Evolutionary conservation across 2,797 vertebrate species (phyloP), one percentile per base, ranked within the genome.

Genomic region (Onychomys torridus): DNA sequence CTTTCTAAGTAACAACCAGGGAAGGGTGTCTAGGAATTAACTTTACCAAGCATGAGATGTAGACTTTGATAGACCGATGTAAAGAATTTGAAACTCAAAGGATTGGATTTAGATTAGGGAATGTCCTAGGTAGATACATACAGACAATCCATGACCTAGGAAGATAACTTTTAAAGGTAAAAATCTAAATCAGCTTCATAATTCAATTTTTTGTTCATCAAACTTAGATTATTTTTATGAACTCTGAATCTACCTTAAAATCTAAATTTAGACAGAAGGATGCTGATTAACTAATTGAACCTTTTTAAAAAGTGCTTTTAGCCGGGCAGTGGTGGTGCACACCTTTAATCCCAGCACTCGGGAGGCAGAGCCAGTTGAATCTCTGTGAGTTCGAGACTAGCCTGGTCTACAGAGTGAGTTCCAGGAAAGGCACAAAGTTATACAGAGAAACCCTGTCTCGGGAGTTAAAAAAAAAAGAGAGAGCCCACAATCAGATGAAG

Each of bases 31-130:
- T 61, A 86, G 79, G 79, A 93, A 49, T 63, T 91, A 89, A 79
- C 65, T 88, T 88, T 77, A n/a, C 40, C 76, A 6, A 76, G 59
- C 40, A 90, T 93, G 43, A 61, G 19, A 67, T 32, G 13, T 5
- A 32, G 65, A 92, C 82, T 69, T 90, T 89, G 34, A 2, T 86
- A 65, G 17, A 82, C 29, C 29, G 81, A 27, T 61, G 32, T 69
- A 46, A 90, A 95, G 89, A 71, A 32, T 82, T 71, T 91, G 65
- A 95, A 90, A 89, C 6, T 57, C 32, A 90, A 73, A 73, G 32
- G 5, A 11, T 57, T 57, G 49, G n/a, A 19, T 40, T 93, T 67
- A 78, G 67, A 57, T 55, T 12, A 92, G 79, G 46, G 23, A 46
- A 6, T 89, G 61, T 59, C 85, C 5, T 81, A 84, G 84, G 34